A percentile compares a stretch with the other conserved stretches of the same genome.
phyloP scores from a whole-genome alignment of 1,140 invertebrate genomes.

The Tetramorium simillimum region DNA sequence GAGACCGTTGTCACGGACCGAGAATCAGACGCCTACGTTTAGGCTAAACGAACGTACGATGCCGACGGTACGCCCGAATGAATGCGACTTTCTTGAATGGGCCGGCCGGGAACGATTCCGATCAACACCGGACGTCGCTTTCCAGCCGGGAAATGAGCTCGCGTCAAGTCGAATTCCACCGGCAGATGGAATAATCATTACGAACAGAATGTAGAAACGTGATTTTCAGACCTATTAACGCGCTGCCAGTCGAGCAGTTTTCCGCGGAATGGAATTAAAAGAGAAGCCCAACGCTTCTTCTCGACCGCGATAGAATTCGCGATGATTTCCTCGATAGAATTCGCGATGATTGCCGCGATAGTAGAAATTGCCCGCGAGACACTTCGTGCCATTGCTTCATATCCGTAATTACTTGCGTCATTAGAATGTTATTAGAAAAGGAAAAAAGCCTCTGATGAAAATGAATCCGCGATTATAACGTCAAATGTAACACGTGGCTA shows the following conservation, averaged over 20 bases:
- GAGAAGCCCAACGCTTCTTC: slow-evolving; percentile 2
- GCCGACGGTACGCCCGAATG: background rate
- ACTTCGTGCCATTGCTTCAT: background rate
- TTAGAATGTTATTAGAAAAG: background rate
- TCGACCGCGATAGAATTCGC: background rate
- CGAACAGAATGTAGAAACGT: slow-evolving; percentile 10
- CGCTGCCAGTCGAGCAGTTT: background rate
- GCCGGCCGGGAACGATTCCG: slow-evolving; percentile 15
- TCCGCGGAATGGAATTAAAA: background rate
- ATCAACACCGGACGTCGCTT: slow-evolving; percentile 34
- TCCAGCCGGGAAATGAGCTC: slow-evolving; percentile 55
- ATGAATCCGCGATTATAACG: background rate
- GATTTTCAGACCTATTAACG: slow-evolving; percentile 56
- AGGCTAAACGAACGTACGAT: background rate
- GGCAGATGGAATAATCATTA: slow-evolving; percentile 51
- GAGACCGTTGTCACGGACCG: background rate
- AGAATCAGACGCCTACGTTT: background rate
- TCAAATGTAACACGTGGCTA: background rate
- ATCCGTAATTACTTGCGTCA: background rate
- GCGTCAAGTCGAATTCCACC: slow-evolving; percentile 51
- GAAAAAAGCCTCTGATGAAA: background rate
- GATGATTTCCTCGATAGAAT: background rate
- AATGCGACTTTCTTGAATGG: slow-evolving; percentile 50
- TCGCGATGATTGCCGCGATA: background rate
- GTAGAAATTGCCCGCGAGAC: background rate